These are phyloP conservation scores for Umimayanthus chanpuru DNA, from an alignment of 92 coral and sea anemone genomes.

Conservation along the genomic window DNA sequence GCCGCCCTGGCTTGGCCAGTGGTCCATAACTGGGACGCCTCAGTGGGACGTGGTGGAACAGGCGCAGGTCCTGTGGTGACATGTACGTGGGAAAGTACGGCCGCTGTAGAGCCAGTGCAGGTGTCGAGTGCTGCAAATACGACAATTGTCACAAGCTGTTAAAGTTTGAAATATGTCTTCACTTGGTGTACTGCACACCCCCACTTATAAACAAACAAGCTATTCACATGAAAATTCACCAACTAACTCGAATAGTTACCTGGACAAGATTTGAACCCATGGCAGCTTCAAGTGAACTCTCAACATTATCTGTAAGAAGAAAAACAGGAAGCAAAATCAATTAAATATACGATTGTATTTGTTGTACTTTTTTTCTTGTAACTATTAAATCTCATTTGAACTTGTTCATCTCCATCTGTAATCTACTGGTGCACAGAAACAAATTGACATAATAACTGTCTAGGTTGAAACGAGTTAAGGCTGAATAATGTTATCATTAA, in stretches of 20 bases:
- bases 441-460: too few relatives aligned
- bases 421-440: too few relatives aligned
- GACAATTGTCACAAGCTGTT: not conserved
- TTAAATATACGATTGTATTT: too few relatives aligned
- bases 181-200: too few relatives aligned
- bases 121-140: constrained; percentile 83
- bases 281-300: constrained; percentile 88
- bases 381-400: not conserved
- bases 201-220: too few relatives aligned
- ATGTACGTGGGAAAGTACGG: constrained; percentile 97
- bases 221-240: too few relatives aligned
- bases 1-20: constrained; percentile 88
- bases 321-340: not conserved
- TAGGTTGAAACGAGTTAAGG: too few relatives aligned
- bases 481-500: too few relatives aligned
- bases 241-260: constrained; percentile 54
- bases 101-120: constrained; percentile 88
- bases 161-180: too few relatives aligned
- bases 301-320: constrained; percentile 70
- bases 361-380: not conserved
- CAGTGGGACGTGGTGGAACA: constrained; percentile 78
- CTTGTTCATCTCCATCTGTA: too few relatives aligned
- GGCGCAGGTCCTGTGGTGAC: constrained; percentile 78
- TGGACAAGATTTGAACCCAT: constrained; percentile 98
- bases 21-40: constrained; percentile 74